Evolutionary conservation across 2,113 vertebrate species (phyloP), one percentile per base, ranked within the genome.

Genomic region (Phrynocephalus versicolor): DNA sequence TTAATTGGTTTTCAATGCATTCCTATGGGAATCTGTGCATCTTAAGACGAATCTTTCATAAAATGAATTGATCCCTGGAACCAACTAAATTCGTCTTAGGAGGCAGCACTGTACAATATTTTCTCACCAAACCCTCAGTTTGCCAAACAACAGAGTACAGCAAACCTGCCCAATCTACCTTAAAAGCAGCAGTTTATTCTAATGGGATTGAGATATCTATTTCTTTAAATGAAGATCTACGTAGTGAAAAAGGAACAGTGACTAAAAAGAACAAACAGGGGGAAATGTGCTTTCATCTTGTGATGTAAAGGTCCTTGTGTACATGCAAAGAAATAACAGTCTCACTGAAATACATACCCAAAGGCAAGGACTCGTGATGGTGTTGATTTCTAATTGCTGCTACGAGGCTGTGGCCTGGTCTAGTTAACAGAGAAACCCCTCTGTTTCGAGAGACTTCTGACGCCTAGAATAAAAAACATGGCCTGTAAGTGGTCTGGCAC

Each of bases 401-500:
- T 1, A 98, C 97, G 0, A 99, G 94, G 89, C 97, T 98, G 92
- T 99, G 98, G 78, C 97, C 97, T 64, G 98, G 97, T 80, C 98
- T 94, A 87, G 95, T 91, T 93, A 98, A 92, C 60, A 99, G 94
- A 87, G 98, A 97, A 3, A 97, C 96, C 39, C 98, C 97, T 83
- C 98, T 97, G 93, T 96, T 99, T 88, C 98, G 96, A 88, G 98
- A 99, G 78, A 99, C 99, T 72, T 99, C 98, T 0, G 99, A 99
- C 33, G 98, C 98, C 99, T 99, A 90, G 83, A 87, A 64, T 69
- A 72, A 79, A 90, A 91, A 89, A 85, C 85, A 55, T 75, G 30
- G 6, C 1, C 23, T 80, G 6, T 33, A 83, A 88, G 55, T 18
- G 37, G 37, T 71, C 37, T 25, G 19, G 2, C 0, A 0, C 9